Percentiles rank a stretch among this genome's conserved stretches.
Conservation (phyloP, 2,888 invertebrate genomes). For the Leucozona laternaria region DNA sequence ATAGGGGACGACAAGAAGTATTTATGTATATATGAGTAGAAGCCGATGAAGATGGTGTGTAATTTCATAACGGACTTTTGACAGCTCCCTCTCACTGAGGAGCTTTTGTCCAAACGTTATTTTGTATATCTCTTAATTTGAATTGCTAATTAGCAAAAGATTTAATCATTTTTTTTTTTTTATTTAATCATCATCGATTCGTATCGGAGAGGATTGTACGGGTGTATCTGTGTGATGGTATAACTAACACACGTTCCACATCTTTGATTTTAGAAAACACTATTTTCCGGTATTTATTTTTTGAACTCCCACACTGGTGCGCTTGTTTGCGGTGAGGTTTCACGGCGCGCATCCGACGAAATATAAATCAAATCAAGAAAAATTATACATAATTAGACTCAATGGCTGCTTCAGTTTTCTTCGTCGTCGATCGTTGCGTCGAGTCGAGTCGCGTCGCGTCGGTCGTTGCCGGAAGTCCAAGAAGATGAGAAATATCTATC, state of each 20-base stretch:
- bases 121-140: conserved; percentile 24
- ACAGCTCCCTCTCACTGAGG: conserved; percentile 29
- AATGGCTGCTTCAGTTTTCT: conserved; percentile 34
- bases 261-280: conserved; percentile 32
- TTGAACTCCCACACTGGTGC: conserved; percentile 35
- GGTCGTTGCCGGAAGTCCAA: conserved; percentile 52
- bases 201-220: not conserved
- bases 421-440: conserved; percentile 7
- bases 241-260: conserved; percentile 12
- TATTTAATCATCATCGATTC: conserved; percentile 35
- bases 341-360: conserved; percentile 15
- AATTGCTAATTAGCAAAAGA: conserved; percentile 49
- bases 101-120: conserved; percentile 4
- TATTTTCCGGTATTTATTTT: conserved; percentile 32
- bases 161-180: conserved; percentile 21
- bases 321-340: not conserved
- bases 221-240: not conserved
- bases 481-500: conserved; percentile 55
- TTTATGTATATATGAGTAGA: no score
- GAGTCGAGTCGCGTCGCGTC: not conserved
- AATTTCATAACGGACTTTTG: conserved; percentile 47
- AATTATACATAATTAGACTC: conserved; percentile 33
- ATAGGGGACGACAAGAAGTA: not conserved
- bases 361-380: conserved; percentile 48
- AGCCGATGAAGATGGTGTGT: not conserved